Conservation (phyloP, 2,888 invertebrate genomes). For the Orchestes rusci region DNA sequence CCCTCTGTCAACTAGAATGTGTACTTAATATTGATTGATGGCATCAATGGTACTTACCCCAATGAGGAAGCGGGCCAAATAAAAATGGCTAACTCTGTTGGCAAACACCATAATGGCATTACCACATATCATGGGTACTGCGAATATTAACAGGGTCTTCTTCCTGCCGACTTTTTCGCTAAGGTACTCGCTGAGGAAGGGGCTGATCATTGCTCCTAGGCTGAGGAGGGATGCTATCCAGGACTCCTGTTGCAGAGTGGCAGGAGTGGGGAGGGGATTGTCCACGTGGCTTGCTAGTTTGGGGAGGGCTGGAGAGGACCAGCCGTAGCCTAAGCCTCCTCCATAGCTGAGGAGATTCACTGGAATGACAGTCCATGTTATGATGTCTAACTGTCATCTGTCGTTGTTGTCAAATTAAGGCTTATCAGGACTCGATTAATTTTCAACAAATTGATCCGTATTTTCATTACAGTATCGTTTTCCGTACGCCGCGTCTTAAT, state of each 20-base stretch:
- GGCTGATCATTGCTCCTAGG: constrained; percentile 31
- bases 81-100: constrained; percentile 44
- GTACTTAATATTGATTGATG: too few species aligned
- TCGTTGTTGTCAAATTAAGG: too few species aligned
- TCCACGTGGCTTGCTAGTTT: constrained; percentile 26
- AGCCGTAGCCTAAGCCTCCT: constrained; percentile 29
- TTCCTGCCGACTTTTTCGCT: constrained; percentile 52
- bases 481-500: too few species aligned
- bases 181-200: constrained; percentile 27
- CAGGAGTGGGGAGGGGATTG: constrained; percentile 29
- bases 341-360: constrained; percentile 30
- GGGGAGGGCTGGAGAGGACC: constrained; percentile 32
- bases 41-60: constrained; percentile 50
- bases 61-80: constrained; percentile 51
- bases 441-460: too few species aligned
- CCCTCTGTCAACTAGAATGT: constrained; percentile 52
- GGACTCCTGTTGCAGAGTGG: constrained; percentile 28
- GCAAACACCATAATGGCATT: constrained; percentile 44
- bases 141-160: constrained; percentile 55
- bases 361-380: constrained; percentile 15
- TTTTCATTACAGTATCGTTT: too few species aligned
- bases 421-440: too few species aligned
- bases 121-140: constrained; percentile 56
- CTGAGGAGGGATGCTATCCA: constrained; percentile 32
- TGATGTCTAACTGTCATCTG: neutral